Conservation (phyloP, 2,113 vertebrate species). For the Pluvianellus socialis region DNA sequence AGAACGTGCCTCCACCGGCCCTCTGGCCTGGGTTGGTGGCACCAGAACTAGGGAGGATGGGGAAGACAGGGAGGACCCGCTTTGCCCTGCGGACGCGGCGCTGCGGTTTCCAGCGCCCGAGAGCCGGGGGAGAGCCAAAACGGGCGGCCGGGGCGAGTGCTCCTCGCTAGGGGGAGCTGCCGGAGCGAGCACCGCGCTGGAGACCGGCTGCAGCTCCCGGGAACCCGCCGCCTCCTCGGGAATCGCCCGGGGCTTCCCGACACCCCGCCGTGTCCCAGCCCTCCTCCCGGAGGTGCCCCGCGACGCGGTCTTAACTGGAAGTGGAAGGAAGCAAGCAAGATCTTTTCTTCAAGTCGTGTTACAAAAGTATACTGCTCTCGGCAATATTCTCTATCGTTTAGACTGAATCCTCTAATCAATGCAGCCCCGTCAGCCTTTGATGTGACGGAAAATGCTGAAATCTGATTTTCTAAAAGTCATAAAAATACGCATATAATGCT, state of each 20-base stretch:
- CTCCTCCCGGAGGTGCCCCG: background rate
- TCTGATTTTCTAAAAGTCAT: conserved; percentile 66
- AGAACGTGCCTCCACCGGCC: background rate
- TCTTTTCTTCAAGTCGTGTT: background rate
- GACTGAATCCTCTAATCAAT: conserved; percentile 48
- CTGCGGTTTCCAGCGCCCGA: background rate
- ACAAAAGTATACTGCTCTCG: background rate
- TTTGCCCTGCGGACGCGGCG: background rate
- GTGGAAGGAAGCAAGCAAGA: background rate
- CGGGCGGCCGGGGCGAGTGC: accelerated
- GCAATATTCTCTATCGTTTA: conserved; percentile 29
- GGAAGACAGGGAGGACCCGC: background rate
- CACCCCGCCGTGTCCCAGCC: accelerated
- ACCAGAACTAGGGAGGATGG: background rate
- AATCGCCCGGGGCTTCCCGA: background rate
- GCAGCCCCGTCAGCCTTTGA: conserved; percentile 1
- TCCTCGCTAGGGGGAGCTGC: conserved; percentile 69
- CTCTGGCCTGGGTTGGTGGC: background rate
- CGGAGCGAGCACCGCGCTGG: conserved; percentile 1
- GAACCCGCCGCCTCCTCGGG: accelerated
- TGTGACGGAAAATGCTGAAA: conserved; percentile 68
- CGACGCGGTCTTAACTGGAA: background rate
- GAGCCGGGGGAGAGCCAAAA: too few species aligned
- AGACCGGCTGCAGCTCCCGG: background rate
- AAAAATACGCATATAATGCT: conserved; percentile 69